phyloP scores from a whole-genome alignment of 2,888 invertebrate species.

The Oligia latruncula region DNA sequence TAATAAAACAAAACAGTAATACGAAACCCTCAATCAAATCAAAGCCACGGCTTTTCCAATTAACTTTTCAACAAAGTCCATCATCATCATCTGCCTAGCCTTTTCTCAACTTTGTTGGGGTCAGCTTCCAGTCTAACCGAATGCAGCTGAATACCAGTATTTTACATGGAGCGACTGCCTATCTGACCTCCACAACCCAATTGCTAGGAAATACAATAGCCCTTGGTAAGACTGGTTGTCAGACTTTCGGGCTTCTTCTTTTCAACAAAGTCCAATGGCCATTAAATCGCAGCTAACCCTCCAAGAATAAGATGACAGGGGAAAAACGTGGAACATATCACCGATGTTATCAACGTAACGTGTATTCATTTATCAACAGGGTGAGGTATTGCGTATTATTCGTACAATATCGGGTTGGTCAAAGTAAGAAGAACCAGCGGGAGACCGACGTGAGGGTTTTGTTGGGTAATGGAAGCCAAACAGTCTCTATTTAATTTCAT shows the following conservation, averaged over 20 bases:
- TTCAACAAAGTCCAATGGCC: conserved; percentile 23
- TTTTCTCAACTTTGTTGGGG: no score
- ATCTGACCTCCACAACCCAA: no score
- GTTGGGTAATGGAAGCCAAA: background rate
- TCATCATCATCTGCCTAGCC: no score
- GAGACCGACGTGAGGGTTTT: background rate
- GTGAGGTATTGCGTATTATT: conserved; percentile 79
- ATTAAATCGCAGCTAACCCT: conserved; percentile 41
- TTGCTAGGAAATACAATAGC: no score
- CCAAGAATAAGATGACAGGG: conserved; percentile 64
- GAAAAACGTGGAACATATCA: conserved; percentile 73
- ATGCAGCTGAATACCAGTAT: no score
- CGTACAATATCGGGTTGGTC: conserved; percentile 71
- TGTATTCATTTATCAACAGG: conserved; percentile 77
- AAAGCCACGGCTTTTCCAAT: conserved; percentile 38
- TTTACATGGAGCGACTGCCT: no score
- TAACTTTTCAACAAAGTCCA: conserved; percentile 29
- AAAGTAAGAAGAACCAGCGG: conserved; percentile 52
- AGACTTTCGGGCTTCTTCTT: no score
- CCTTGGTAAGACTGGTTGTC: no score
- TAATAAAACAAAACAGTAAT: conserved; percentile 18
- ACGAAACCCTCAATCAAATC: conserved; percentile 23
- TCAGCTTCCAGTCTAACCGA: no score
- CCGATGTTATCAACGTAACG: conserved; percentile 77
- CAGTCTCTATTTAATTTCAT: background rate